These are phyloP conservation scores for Hyperopisus bebe DNA, from an alignment of 2,113 vertebrate genomes.

Conservation along the genomic window DNA sequence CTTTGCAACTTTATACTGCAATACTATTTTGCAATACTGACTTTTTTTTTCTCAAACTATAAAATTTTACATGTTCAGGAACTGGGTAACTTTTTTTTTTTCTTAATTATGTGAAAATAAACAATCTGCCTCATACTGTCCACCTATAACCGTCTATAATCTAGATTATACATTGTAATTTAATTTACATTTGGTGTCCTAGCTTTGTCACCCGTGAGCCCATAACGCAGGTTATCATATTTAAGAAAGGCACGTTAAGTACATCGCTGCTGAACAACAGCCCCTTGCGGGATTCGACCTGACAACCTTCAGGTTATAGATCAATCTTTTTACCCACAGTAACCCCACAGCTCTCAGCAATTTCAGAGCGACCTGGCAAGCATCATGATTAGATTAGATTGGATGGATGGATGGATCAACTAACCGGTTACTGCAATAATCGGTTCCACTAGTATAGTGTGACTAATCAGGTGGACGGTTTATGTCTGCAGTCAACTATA, in stretches of 20 bases:
- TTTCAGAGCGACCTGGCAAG: neutral
- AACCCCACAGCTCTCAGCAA: neutral
- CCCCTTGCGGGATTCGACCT: neutral
- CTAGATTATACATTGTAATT: neutral
- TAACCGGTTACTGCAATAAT: neutral
- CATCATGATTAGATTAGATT: neutral
- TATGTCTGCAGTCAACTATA: neutral
- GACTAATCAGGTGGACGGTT: neutral
- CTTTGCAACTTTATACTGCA: neutral
- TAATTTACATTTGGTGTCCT: neutral
- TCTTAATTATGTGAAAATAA: neutral
- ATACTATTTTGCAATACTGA: neutral
- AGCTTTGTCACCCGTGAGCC: neutral
- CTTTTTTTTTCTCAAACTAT: neutral
- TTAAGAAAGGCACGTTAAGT: neutral
- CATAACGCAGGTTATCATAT: neutral
- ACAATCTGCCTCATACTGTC: neutral
- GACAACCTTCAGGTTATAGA: neutral
- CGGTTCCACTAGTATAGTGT: neutral
- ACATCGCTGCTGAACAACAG: neutral
- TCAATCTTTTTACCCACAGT: neutral
- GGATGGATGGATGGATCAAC: neutral
- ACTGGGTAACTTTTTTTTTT: neutral
- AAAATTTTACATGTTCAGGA: neutral
- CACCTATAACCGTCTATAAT: neutral